Conservation (phyloP, 2,797 vertebrate species). For the Muraenolepis orangiensis region DNA sequence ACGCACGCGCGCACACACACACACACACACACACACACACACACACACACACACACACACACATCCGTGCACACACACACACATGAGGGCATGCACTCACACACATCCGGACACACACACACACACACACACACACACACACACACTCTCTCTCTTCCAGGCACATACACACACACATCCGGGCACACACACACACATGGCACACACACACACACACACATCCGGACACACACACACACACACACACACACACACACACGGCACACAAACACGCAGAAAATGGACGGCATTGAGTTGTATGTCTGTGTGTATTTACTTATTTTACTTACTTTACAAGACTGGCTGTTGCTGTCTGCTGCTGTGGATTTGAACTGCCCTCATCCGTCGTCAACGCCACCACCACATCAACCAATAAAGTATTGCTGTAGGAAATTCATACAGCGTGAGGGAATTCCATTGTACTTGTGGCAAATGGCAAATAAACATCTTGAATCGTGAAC, state of each 20-base stretch:
- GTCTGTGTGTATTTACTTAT: neutral
- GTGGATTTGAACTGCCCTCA: too few relatives aligned
- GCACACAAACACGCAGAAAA: neutral
- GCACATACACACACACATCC: conserved; percentile 2
- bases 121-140: neutral
- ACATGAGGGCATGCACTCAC: too few relatives aligned
- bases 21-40: conserved; percentile 19
- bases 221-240: neutral
- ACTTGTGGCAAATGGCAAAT: too few relatives aligned
- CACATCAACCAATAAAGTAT: too few relatives aligned
- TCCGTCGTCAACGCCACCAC: neutral
- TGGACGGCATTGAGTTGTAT: conserved; percentile 12
- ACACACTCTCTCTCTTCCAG: conserved; percentile 1
- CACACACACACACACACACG: neutral
- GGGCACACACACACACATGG: neutral
- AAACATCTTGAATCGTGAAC: too few relatives aligned
- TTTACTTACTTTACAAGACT: neutral
- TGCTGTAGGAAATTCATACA: too few relatives aligned
- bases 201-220: too few relatives aligned
- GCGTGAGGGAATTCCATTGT: too few relatives aligned
- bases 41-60: conserved; percentile 15
- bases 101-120: too few relatives aligned
- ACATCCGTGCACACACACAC: too few relatives aligned
- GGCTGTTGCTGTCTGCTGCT: neutral
- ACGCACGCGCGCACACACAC: conserved; percentile 20